phyloP scores from a whole-genome alignment of 2,797 vertebrate genomes.

The Bovichtus diacanthus region DNA sequence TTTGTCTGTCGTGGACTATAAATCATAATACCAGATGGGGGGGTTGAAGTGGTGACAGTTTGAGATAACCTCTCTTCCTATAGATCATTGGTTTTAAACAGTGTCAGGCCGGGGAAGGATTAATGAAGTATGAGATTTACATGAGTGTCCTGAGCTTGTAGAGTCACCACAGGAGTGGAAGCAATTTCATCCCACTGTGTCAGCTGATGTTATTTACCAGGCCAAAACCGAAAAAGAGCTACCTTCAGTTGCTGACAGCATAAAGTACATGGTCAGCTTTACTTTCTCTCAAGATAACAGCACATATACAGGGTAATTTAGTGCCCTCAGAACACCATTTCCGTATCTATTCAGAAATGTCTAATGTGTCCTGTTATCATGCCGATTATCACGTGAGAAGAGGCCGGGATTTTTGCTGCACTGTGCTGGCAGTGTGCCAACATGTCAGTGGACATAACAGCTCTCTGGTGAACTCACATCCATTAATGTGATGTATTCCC shows the following conservation, averaged over 20 bases:
- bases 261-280: conserved; percentile 2
- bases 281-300: conserved; percentile 31
- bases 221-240: conserved; percentile 1
- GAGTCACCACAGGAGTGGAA: conserved; percentile 39
- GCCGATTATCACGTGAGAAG: conserved; percentile 64
- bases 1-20: conserved; percentile 61
- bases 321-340: conserved; percentile 42
- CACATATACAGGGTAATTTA: conserved; percentile 10
- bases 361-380: conserved; percentile 73
- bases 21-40: conserved; percentile 74
- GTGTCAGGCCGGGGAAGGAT: conserved; percentile 70
- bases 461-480: conserved; percentile 44
- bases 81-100: conserved; percentile 61
- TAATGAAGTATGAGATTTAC: conserved; percentile 77
- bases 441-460: conserved; percentile 43
- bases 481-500: conserved; percentile 43
- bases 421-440: conserved; percentile 31
- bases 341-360: conserved; percentile 55
- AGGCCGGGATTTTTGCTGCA: conserved; percentile 46
- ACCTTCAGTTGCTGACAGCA: conserved; percentile 25
- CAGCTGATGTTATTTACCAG: conserved; percentile 19
- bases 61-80: conserved; percentile 70
- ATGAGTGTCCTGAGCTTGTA: conserved; percentile 40
- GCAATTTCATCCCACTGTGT: conserved; percentile 15
- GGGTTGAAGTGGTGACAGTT: conserved; percentile 68